Percentiles rank a stretch among this genome's conserved stretches.
Evolutionary conservation across 2,888 invertebrate genomes (phyloP).

Genomic region (Rhyacophila evoluta): DNA sequence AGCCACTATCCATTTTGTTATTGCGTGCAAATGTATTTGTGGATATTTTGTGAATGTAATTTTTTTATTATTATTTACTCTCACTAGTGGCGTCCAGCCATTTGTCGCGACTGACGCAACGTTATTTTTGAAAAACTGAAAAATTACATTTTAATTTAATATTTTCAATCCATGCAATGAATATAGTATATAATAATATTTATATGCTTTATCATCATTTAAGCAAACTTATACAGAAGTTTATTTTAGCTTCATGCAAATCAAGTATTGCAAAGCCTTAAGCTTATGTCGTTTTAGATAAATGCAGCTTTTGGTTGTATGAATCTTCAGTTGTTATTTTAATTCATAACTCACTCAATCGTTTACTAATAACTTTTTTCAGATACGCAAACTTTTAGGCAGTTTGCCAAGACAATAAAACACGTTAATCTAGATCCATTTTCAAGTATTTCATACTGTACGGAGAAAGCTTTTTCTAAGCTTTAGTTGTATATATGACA

Average conservation of each 20-base stretch:
- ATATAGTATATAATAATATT: too few species aligned
- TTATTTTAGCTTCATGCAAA: too few species aligned
- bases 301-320: neutral
- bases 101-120: neutral
- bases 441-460: neutral
- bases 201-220: too few species aligned
- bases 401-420: neutral
- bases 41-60: neutral
- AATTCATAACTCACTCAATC: slow-evolving; percentile 14
- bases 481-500: neutral
- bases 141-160: neutral
- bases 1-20: too few species aligned
- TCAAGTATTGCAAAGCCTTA: too few species aligned
- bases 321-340: neutral
- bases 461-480: neutral
- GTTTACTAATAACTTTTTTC: neutral
- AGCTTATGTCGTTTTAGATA: too few species aligned
- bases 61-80: neutral
- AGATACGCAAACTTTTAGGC: neutral
- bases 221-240: too few species aligned
- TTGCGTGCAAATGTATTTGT: neutral
- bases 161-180: too few species aligned
- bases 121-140: neutral
- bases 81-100: neutral
- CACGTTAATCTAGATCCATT: neutral